Base-by-base conservation (phyloP, 1,140 invertebrate genomes). In the Epicauta chinensis region DNA sequence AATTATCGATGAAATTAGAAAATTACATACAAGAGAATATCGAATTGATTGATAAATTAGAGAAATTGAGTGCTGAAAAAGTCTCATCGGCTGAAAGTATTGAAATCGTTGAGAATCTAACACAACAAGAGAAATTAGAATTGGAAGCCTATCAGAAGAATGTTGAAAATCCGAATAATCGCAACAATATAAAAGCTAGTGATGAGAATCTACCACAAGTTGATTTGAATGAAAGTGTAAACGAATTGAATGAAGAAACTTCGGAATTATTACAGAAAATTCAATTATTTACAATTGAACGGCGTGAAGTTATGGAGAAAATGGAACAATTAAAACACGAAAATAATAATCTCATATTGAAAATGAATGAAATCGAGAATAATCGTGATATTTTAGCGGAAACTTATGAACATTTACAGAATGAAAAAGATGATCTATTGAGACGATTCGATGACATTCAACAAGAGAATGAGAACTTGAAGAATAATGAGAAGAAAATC, bases 61-160 rank as follows among this genome's bases (percentile, higher is more conserved):
- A 82, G 58, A 83, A 83, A 65, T 62, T 83, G 13, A 82, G 79
- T 65, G 73, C 77, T 31, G 78, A 80, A 69, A 82, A 82, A 62
- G 80, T 81, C 0, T 83, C 75, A 6, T 76, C 81, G 4, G 81
- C 80, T 10, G 81, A 83, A 66, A 82, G 81, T 35, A 83, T 83
- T 31, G 81, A 83, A 69, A 82, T 83, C 43, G 81, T 83, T 3
- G 81, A 83, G 55, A 76, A 77, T 3, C 72, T 82, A 49, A 81
- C 79, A 35, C 77, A 78, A 49, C 79, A 81, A 69, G 79, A 81
- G 55, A 80, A 80, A 64, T 41, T 70, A 11, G 66, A 68, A 55
- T 36, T 69, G 13, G 68, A 66, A 49, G 67, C 59, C 15, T 68
- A 59, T 56, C 65, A 67, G 58, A 69, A 63, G 47, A 56, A 63